A percentile compares a stretch with the other conserved stretches of the same genome.
These are phyloP conservation scores for Parambassis ranga DNA, from an alignment of 2,797 vertebrate genomes.

Conservation along the genomic window DNA sequence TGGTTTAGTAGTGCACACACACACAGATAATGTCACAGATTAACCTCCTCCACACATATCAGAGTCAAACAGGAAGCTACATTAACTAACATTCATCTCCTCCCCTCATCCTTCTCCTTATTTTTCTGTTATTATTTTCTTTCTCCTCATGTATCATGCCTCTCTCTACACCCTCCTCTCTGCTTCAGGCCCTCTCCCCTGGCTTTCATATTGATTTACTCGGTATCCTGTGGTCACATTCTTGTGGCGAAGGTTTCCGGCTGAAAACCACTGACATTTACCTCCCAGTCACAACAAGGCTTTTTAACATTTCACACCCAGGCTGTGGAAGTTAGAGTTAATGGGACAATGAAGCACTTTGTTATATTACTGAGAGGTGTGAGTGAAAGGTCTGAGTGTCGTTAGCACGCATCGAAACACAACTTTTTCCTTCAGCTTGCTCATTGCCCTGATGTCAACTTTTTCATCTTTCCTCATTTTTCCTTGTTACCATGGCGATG, in stretches of 20 bases:
- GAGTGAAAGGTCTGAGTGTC: not conserved
- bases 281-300: conserved; percentile 50
- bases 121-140: conserved; percentile 30
- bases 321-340: not conserved
- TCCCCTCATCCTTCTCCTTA: not conserved
- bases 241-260: conserved; percentile 77
- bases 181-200: conserved; percentile 40
- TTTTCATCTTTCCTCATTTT: too few species aligned
- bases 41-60: not conserved
- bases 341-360: not conserved
- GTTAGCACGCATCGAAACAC: too few species aligned
- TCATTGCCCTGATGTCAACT: too few species aligned
- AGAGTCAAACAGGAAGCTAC: conserved; percentile 21
- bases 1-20: too few species aligned
- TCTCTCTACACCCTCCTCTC: conserved; percentile 10
- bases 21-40: conserved; percentile 8
- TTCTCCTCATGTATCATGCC: conserved; percentile 19
- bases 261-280: conserved; percentile 73
- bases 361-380: not conserved
- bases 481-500: conserved; percentile 45
- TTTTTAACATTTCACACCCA: conserved; percentile 63
- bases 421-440: too few species aligned
- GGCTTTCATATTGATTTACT: conserved; percentile 72
- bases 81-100: not conserved
- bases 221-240: conserved; percentile 70